Evolutionary conservation across 1,140 invertebrate species (phyloP).

Genomic region (Drosophila sp.): DNA sequence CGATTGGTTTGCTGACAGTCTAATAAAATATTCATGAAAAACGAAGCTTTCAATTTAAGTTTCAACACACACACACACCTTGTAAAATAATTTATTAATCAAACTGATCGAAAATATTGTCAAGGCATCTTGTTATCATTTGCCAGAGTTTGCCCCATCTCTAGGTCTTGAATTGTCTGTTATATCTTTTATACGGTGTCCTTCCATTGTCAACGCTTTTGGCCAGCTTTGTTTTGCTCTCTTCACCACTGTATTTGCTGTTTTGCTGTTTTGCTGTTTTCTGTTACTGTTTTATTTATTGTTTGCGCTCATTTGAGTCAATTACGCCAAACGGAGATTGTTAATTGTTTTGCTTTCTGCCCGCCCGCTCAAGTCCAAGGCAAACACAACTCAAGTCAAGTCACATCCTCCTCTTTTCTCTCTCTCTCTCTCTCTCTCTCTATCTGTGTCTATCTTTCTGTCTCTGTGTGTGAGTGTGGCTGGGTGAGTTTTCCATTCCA

Average conservation of each 20-base stretch:
- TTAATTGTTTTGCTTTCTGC: slow-evolving; percentile 69
- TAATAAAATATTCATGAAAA: no score
- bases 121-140: background rate
- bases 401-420: slow-evolving; percentile 42
- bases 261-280: slow-evolving; percentile 18
- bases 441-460: background rate
- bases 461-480: background rate
- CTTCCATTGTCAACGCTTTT: slow-evolving; percentile 41
- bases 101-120: background rate
- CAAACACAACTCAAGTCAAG: slow-evolving; percentile 51
- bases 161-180: background rate
- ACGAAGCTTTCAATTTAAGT: no score
- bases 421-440: background rate
- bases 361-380: slow-evolving; percentile 60
- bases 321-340: slow-evolving; percentile 76
- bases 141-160: background rate
- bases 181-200: slow-evolving; percentile 4
- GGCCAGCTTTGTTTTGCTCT: slow-evolving; percentile 47
- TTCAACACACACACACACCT: no score
- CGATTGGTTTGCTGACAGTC: no score
- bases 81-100: background rate
- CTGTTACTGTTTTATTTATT: slow-evolving; percentile 76
- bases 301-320: slow-evolving; percentile 78
- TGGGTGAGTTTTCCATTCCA: slow-evolving; percentile 25
- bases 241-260: slow-evolving; percentile 14